These are phyloP conservation scores for Epizoanthus illoricatus DNA, from an alignment of 92 coral and sea anemone species.

Conservation along the genomic window DNA sequence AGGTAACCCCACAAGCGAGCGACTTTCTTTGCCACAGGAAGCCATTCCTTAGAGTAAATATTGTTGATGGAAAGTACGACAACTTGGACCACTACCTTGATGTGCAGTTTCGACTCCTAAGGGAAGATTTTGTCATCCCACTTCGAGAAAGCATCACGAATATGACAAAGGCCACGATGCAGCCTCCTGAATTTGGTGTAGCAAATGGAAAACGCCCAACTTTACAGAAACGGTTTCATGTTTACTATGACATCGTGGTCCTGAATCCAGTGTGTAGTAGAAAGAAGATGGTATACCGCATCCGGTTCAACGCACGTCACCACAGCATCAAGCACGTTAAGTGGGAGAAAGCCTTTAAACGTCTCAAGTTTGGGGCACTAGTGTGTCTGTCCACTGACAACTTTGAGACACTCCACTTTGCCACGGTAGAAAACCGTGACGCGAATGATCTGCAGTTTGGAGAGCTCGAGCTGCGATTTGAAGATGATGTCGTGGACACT, in stretches of 20 bases:
- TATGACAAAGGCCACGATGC: conserved; percentile 21
- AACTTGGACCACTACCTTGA: conserved; percentile 86
- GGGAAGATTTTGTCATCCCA: conserved; percentile 77
- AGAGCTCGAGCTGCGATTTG: conserved; percentile 72
- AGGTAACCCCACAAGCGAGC: conserved; percentile 66
- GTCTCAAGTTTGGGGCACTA: conserved; percentile 74
- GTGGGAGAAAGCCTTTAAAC: conserved; percentile 74
- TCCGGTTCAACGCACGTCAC: conserved; percentile 59
- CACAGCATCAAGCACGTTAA: conserved; percentile 47
- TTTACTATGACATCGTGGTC: conserved; percentile 63
- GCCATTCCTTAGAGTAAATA: conserved; percentile 81
- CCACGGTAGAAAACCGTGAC: conserved; percentile 79
- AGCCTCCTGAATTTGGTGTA: conserved; percentile 34
- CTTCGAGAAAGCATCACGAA: conserved; percentile 68
- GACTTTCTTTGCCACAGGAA: conserved; percentile 56
- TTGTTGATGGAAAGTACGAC: conserved; percentile 58
- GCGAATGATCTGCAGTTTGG: conserved; percentile 54
- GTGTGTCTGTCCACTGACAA: conserved; percentile 78
- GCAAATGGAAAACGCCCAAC: background rate
- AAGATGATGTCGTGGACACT: conserved; percentile 22
- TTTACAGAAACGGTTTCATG: conserved; percentile 31
- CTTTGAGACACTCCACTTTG: conserved; percentile 62
- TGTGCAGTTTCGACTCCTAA: conserved; percentile 85
- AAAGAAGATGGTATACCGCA: conserved; percentile 63
- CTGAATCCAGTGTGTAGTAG: conserved; percentile 59